Base-by-base conservation (phyloP, 2,113 vertebrate genomes). In the Neopipo cinnamomea region DNA sequence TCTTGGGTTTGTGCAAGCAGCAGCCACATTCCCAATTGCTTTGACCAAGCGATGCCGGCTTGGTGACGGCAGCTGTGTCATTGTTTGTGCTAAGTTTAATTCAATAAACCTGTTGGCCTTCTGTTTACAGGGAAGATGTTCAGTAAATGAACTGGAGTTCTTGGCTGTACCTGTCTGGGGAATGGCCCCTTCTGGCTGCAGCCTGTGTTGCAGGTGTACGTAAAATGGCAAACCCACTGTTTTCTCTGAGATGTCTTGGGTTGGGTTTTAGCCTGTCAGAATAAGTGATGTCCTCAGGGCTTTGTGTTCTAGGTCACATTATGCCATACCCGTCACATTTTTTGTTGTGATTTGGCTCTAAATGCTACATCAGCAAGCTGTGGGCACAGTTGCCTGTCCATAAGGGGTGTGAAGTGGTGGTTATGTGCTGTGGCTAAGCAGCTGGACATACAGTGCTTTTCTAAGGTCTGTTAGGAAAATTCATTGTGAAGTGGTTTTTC, bases 81-180 rank as follows among this genome's bases (percentile, higher is more conserved):
- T 20, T n/a, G 19, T 44, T 84, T 75, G 44, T 46, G 23, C 33
- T 53, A 13, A 19, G 58, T 49, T 92, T 67, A 70, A 39, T 53
- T 81, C 49, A 61, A 31, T 20, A 25, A 22, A 47, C 21, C 58
- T 63, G 41, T 12, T 56, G 27, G 25, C n/a, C 11, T 24, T 49
- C 24, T 65, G 18, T 61, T 65, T 63, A 13, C 23, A 30, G 35
- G 58, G 6, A 53, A 75, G 46, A 30, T 53, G 8, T 46, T 91
- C 7, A 41, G n/a, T 37, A 27, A 12, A 14, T 0, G 1, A 42
- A n/a, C 23, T 17, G 35, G 33, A 92, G 31, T 0, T 3, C 9
- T 52, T 73, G 46, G n/a, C 42, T 63, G 1, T 53, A 25, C 23
- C 23, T 31, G 22, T 35, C 53, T n/a, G 39, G 59, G 44, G 35